Evolutionary conservation across 1,140 invertebrate genomes (phyloP).

Genomic region (Scylla paramamosain): DNA sequence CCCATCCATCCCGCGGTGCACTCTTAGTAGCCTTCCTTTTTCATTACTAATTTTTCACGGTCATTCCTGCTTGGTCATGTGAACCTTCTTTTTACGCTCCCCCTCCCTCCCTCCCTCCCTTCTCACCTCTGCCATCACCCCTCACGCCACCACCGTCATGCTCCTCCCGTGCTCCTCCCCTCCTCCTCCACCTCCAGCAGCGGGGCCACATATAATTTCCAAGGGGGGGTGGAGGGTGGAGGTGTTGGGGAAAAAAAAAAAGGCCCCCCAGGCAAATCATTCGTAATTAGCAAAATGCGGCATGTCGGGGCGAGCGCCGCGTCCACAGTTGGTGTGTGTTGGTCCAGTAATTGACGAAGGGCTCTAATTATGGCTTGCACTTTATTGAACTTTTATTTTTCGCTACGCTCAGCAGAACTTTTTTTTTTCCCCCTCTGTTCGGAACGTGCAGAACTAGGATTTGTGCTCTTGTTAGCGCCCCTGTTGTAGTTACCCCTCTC

Average conservation of each 20-base stretch:
- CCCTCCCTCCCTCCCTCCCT: background rate
- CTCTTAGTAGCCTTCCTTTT: background rate
- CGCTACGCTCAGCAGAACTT: too few species aligned
- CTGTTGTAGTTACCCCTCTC: too few species aligned
- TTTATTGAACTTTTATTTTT: conserved; percentile 17
- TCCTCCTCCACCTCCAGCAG: background rate
- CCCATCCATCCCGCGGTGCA: background rate
- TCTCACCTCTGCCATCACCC: background rate
- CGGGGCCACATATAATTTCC: conserved; percentile 15
- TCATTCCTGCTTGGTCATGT: background rate
- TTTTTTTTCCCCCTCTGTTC: too few species aligned
- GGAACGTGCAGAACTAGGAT: too few species aligned
- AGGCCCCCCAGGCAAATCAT: background rate
- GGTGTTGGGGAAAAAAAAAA: background rate
- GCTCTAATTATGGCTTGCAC: background rate
- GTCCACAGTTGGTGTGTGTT: conserved; percentile 4
- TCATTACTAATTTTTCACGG: background rate
- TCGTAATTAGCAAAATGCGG: conserved; percentile 31
- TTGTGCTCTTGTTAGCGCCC: too few species aligned
- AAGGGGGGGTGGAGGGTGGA: too few species aligned
- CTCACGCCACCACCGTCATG: background rate
- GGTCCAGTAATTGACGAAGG: conserved; percentile 20
- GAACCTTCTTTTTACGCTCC: background rate
- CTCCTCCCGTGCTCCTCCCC: background rate
- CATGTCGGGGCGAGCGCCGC: background rate